phyloP scores from a whole-genome alignment of 2,113 vertebrate species.

The Nettapus auritus region DNA sequence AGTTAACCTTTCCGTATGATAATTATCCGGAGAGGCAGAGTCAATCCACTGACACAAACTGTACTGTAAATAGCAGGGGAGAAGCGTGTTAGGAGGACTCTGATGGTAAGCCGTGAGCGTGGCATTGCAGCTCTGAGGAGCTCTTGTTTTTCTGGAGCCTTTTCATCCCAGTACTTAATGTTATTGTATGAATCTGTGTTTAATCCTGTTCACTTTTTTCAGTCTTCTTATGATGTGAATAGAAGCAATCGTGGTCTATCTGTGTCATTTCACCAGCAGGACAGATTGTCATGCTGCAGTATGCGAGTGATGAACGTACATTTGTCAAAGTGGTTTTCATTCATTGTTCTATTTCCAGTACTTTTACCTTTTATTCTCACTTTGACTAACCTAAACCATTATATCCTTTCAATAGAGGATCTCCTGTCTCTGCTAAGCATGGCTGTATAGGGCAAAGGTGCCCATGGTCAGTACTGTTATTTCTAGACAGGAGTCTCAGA shows the following conservation, averaged over 20 bases:
- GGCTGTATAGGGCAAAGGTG: background rate
- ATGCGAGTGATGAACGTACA: rapidly evolving
- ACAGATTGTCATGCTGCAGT: background rate
- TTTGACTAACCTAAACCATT: background rate
- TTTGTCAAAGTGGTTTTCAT: background rate
- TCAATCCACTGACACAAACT: background rate
- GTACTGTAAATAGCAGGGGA: background rate
- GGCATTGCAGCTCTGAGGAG: background rate
- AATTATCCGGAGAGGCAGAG: background rate
- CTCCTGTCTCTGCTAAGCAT: background rate
- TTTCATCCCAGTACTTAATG: background rate
- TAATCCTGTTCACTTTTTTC: background rate
- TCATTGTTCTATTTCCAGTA: background rate
- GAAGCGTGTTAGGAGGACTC: background rate
- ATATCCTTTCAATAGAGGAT: background rate
- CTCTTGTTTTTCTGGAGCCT: background rate
- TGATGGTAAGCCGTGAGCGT: background rate
- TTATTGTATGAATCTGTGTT: conserved; percentile 8
- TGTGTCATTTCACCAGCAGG: background rate
- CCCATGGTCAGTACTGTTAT: background rate
- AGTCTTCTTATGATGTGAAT: background rate
- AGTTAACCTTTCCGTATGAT: background rate
- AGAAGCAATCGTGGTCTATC: rapidly evolving
- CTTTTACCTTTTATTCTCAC: background rate
- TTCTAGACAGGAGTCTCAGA: background rate